Percentiles rank a stretch among this genome's conserved stretches.
These are phyloP conservation scores for Ectobius pallidus DNA, from an alignment of 2,888 invertebrate genomes.

Conservation along the genomic window DNA sequence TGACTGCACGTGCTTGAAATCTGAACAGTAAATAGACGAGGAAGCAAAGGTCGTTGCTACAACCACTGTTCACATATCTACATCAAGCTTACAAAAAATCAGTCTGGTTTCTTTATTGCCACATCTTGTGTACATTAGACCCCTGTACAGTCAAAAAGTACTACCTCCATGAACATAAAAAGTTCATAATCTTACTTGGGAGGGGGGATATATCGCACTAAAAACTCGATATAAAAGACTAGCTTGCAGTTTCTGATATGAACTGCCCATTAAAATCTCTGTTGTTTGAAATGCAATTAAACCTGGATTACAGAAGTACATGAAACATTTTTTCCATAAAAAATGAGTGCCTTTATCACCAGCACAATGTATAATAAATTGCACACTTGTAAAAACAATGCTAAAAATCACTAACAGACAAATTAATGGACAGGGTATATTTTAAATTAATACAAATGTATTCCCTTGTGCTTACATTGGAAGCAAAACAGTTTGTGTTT, in stretches of 20 bases:
- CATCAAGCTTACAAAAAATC: no score
- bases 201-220: neutral
- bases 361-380: constrained; percentile 9
- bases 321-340: constrained; percentile 17
- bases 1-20: no score
- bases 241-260: constrained; percentile 16
- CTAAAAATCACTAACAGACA: constrained; percentile 18
- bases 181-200: neutral
- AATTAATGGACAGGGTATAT: constrained; percentile 31
- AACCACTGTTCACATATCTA: no score
- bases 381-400: constrained; percentile 14
- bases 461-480: neutral
- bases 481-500: no score
- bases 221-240: constrained; percentile 28
- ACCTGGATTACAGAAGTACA: constrained; percentile 21
- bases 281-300: constrained; percentile 13
- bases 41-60: no score
- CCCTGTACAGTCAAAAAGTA: neutral
- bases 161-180: neutral
- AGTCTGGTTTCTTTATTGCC: no score
- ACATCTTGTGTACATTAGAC: constrained; percentile 2
- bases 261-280: constrained; percentile 25
- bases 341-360: constrained; percentile 9
- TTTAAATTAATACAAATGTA: constrained; percentile 24
- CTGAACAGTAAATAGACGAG: no score